phyloP scores from a whole-genome alignment of 2,113 vertebrate genomes.

The Pachyramphus minor region DNA sequence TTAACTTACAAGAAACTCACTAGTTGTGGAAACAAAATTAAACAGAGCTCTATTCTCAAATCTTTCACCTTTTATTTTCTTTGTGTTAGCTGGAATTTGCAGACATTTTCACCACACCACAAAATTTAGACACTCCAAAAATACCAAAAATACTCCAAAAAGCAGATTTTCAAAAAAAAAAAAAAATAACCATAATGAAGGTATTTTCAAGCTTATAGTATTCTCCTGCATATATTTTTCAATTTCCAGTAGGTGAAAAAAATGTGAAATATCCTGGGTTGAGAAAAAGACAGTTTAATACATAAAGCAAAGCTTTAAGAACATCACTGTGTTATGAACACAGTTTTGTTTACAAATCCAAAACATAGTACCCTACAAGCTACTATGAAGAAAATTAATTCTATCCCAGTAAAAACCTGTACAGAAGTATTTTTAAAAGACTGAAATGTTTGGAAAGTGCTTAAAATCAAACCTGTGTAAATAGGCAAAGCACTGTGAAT shows the following conservation, averaged over 20 bases:
- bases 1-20: background rate
- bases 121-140: constrained; percentile 10
- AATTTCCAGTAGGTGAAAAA: background rate
- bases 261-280: background rate
- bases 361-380: background rate
- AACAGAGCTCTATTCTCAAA: background rate
- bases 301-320: background rate
- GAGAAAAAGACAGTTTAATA: background rate
- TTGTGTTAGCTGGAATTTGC: constrained; percentile 28
- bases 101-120: background rate
- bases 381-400: background rate
- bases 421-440: background rate
- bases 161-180: background rate
- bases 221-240: background rate
- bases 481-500: background rate
- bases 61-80: background rate
- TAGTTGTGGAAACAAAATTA: background rate
- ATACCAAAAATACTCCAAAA: constrained; percentile 24
- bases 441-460: background rate
- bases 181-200: background rate
- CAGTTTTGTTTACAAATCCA: background rate
- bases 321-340: background rate
- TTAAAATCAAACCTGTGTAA: constrained; percentile 5
- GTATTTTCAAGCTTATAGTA: background rate
- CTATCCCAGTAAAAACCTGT: background rate